Base-by-base conservation (phyloP, 2,888 invertebrate species). In the Diadegma fenestrale region DNA sequence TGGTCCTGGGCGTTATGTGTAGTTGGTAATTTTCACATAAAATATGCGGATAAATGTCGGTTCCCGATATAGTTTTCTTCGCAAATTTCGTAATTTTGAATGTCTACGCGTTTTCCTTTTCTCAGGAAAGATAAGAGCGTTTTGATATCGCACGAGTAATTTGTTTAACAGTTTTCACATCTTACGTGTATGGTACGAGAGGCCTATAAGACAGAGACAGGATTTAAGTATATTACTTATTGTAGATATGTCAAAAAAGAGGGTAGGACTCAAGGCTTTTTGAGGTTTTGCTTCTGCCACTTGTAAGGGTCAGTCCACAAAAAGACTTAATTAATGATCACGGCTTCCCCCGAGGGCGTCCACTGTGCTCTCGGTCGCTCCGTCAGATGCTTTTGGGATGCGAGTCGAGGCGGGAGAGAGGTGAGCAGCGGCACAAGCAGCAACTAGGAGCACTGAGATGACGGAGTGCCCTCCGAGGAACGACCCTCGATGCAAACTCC, bases 401-500 rank as follows among this genome's bases (percentile, higher is more conserved):
- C 78, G 80, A 79, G 79, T 33, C 48, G 69, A 69, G 63, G 75
- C 61, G 61, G 71, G 73, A 85, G 88, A 88, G 91, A 88, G 87
- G 86, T 87, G 90, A 88, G 87, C 87, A 88, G 87, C 87, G 89
- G 89, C 90, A 26, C 26, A 58, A 88, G 91, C 77, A 77, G 51
- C 90, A 87, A 91, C 91, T 91, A 92, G 92, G 88, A 92, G 92
- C 91, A 92, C 90, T 88, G 93, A 94, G 93, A 94, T 94, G 94
- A 94, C 93, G 92, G 94, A 94, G 93, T 94, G 92, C 93, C 93
- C 94, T 94, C 94, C 88, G 92, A 94, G 94, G 94, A 93, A 91
- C 93, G 92, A 93, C 93, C 93, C 93, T 94, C 93, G 93, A 93
- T 93, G 93, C 92, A 93, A 94, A 94, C 93, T 93, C 93, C 93